Evolutionary conservation across 2,113 vertebrate genomes (phyloP).

Genomic region (Siniperca knerii): DNA sequence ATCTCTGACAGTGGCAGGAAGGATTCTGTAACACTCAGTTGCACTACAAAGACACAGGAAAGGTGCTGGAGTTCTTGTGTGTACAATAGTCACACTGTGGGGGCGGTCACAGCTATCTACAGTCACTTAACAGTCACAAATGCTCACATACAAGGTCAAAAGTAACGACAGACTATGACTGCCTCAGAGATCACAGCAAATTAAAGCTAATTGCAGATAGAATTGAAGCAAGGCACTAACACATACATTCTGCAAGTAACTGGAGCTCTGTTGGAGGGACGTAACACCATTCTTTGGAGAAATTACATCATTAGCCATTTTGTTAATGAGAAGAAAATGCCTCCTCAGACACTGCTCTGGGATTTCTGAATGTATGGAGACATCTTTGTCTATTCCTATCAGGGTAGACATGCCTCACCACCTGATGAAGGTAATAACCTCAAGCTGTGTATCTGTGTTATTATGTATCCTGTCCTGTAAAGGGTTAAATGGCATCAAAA

Average conservation of each 20-base stretch:
- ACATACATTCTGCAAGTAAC: constrained; percentile 41
- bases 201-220: constrained; percentile 65
- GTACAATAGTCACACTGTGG: constrained; percentile 54
- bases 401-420: not conserved
- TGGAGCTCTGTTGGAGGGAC: constrained; percentile 46
- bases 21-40: constrained; percentile 69
- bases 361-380: constrained; percentile 39
- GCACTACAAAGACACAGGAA: constrained; percentile 71
- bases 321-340: constrained; percentile 63
- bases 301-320: constrained; percentile 69
- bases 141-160: constrained; percentile 47
- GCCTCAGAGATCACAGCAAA: constrained; percentile 59
- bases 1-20: constrained; percentile 79
- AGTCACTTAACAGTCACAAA: constrained; percentile 56
- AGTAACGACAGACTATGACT: constrained; percentile 11
- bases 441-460: constrained; percentile 8
- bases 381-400: constrained; percentile 22
- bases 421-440: constrained; percentile 12
- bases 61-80: constrained; percentile 63
- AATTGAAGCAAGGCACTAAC: constrained; percentile 22
- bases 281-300: constrained; percentile 47
- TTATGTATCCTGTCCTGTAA: not conserved
- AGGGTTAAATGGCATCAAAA: constrained; percentile 24
- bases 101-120: constrained; percentile 47
- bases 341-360: constrained; percentile 43